Conservation (phyloP, 1,140 invertebrate species). For the Pachypsylla venusta region DNA sequence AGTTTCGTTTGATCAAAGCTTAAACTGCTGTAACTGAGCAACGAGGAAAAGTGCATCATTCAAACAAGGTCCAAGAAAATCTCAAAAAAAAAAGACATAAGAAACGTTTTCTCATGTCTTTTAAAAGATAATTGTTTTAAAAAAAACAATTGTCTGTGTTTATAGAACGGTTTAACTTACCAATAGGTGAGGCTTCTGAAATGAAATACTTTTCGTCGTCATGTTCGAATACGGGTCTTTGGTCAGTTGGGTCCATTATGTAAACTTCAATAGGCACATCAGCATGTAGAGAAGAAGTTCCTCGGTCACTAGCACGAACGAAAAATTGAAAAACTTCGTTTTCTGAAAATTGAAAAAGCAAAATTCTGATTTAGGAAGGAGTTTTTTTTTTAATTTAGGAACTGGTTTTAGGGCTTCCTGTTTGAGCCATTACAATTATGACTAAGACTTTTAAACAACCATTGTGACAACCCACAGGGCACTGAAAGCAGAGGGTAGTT, state of each 20-base stretch:
- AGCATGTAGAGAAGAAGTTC: slow-evolving; percentile 47
- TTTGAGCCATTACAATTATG: no score
- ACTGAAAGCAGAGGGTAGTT: no score
- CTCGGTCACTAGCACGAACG: slow-evolving; percentile 66
- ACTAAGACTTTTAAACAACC: no score
- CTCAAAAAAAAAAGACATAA: no score
- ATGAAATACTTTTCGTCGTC: slow-evolving; percentile 60
- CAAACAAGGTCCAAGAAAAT: no score
- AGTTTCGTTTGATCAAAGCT: no score
- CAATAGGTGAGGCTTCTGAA: slow-evolving; percentile 55
- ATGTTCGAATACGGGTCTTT: slow-evolving; percentile 53
- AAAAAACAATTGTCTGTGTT: no score
- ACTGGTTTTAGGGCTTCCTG: neutral
- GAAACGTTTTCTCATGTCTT: no score
- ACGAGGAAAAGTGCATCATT: no score
- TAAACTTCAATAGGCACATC: slow-evolving; percentile 65
- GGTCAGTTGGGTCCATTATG: slow-evolving; percentile 50
- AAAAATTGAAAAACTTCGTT: slow-evolving; percentile 76
- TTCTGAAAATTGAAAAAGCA: slow-evolving; percentile 37
- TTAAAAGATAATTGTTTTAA: no score
- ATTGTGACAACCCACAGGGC: no score
- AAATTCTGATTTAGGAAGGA: slow-evolving; percentile 11
- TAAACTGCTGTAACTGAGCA: no score
- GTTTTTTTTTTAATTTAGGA: neutral
- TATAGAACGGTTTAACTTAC: slow-evolving; percentile 26